Evolutionary conservation across 2,113 vertebrate species (phyloP).

Genomic region (Meles meles): DNA sequence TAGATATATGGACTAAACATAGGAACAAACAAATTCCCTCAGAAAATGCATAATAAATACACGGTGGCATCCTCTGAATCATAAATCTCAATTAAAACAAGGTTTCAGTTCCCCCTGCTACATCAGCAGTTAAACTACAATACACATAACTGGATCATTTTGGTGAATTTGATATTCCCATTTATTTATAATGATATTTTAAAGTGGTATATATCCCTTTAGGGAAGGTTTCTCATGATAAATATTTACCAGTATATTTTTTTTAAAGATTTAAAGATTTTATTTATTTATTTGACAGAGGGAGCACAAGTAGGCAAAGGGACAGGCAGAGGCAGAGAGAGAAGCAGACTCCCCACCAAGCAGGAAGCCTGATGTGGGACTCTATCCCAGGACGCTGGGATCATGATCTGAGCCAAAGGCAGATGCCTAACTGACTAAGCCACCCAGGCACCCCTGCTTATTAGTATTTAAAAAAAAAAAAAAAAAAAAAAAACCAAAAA

Average conservation of each 20-base stretch:
- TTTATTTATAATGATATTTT: background rate
- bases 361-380: no score
- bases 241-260: background rate
- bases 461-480: background rate
- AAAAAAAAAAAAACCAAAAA: background rate
- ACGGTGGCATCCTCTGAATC: background rate
- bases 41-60: background rate
- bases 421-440: no score
- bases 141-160: background rate
- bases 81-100: background rate
- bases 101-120: background rate
- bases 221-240: background rate
- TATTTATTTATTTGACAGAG: no score
- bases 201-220: background rate
- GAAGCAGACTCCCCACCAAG: no score
- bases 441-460: background rate
- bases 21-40: background rate
- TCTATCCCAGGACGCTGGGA: no score
- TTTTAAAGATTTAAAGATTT: no score
- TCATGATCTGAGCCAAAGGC: no score
- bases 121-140: background rate
- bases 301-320: no score
- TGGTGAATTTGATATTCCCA: background rate
- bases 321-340: no score
- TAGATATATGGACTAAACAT: background rate